These are phyloP conservation scores for Macrosteles quadrilineatus DNA, from an alignment of 1,140 invertebrate species.

Conservation along the genomic window DNA sequence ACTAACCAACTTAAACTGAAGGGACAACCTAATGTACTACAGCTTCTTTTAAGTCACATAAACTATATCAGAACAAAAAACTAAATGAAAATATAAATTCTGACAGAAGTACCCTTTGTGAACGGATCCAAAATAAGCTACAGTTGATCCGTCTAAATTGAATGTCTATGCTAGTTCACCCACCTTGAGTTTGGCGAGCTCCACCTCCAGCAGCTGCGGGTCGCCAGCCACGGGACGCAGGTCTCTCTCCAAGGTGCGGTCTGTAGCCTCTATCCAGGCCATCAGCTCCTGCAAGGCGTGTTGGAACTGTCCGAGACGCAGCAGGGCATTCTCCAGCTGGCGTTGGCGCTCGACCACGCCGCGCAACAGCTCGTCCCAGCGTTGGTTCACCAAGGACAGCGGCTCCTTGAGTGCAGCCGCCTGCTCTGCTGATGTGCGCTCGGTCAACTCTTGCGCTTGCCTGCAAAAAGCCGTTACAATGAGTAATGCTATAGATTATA, in stretches of 20 bases:
- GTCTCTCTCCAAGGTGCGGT: constrained; percentile 77
- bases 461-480: constrained; percentile 58
- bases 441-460: constrained; percentile 91
- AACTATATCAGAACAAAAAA: too few relatives aligned
- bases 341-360: constrained; percentile 90
- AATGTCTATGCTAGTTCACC: too few relatives aligned
- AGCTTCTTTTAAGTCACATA: too few relatives aligned
- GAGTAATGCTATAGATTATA: too few relatives aligned
- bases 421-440: constrained; percentile 90
- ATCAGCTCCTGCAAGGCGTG: constrained; percentile 93
- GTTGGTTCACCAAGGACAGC: constrained; percentile 81
- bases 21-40: too few relatives aligned
- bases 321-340: constrained; percentile 87
- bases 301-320: constrained; percentile 95
- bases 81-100: too few relatives aligned
- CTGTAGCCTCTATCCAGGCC: constrained; percentile 91
- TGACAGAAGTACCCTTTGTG: too few relatives aligned
- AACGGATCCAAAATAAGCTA: too few relatives aligned
- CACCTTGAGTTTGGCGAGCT: constrained; percentile 91
- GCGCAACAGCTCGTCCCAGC: constrained; percentile 89
- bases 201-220: constrained; percentile 94
- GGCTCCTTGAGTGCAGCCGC: constrained; percentile 91
- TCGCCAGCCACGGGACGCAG: constrained; percentile 82
- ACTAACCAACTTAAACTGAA: too few relatives aligned
- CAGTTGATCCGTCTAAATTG: too few relatives aligned